phyloP scores from a whole-genome alignment of 2,797 vertebrate genomes.

The Holocentrus rufus region DNA sequence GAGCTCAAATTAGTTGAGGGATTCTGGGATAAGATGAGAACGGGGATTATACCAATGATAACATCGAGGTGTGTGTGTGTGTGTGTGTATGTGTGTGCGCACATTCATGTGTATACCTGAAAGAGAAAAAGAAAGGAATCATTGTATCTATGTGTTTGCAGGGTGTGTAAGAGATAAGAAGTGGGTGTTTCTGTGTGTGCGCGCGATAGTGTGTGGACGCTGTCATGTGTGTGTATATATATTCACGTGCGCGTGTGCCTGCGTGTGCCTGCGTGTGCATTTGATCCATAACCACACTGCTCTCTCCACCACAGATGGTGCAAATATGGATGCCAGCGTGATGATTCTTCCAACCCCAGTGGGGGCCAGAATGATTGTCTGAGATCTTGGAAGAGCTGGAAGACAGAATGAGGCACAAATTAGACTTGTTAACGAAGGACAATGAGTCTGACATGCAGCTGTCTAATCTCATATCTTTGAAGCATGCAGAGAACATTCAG shows the following conservation, averaged over 20 bases:
- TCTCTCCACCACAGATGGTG: constrained; percentile 78
- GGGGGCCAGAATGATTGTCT: constrained; percentile 77
- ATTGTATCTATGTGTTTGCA: neutral
- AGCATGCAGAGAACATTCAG: constrained; percentile 69
- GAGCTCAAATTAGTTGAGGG: constrained; percentile 67
- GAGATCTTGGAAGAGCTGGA: constrained; percentile 77
- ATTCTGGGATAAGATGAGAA: constrained; percentile 63
- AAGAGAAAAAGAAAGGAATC: neutral
- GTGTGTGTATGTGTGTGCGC: constrained; percentile 1
- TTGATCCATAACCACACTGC: constrained; percentile 67
- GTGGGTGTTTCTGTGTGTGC: constrained; percentile 13
- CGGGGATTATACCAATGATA: constrained; percentile 45
- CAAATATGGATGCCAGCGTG: constrained; percentile 76
- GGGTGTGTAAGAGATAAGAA: neutral
- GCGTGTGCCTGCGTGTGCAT: constrained; percentile 30
- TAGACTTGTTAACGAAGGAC: constrained; percentile 81
- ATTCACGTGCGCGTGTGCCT: constrained; percentile 1
- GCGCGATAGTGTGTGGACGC: neutral
- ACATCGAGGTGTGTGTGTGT: constrained; percentile 19
- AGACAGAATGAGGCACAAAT: constrained; percentile 78
- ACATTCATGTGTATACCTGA: neutral
- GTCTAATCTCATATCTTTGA: constrained; percentile 77
- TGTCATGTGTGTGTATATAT: neutral
- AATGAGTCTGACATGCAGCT: constrained; percentile 79
- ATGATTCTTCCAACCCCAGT: constrained; percentile 75